phyloP scores from a whole-genome alignment of 2,888 invertebrate species.

The Dugesia japonica region DNA sequence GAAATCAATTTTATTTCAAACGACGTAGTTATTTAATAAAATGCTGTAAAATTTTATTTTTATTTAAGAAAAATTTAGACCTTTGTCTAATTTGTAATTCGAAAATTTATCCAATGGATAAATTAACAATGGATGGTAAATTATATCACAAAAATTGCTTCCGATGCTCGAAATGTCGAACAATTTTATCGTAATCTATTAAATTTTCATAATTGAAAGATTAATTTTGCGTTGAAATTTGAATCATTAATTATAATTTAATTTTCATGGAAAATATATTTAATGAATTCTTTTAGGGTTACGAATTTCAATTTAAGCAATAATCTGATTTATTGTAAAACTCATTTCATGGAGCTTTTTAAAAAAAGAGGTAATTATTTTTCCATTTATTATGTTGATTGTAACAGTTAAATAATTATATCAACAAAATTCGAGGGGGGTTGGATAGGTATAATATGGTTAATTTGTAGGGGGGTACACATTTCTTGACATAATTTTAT shows the following conservation, averaged over 20 bases:
- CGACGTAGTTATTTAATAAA: neutral
- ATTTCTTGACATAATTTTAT: too few species aligned
- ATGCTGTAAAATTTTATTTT: neutral
- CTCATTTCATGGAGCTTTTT: neutral
- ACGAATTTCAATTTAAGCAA: neutral
- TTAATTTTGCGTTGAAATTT: too few species aligned
- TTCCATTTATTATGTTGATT: too few species aligned
- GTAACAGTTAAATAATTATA: too few species aligned
- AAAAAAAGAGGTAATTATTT: neutral
- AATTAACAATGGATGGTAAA: neutral
- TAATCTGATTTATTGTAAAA: neutral
- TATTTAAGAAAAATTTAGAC: neutral
- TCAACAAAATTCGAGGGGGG: too few species aligned
- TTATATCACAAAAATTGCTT: neutral
- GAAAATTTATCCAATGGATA: constrained; percentile 6
- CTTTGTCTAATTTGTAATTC: neutral
- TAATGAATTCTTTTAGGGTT: neutral
- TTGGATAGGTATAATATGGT: too few species aligned
- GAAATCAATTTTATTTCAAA: neutral
- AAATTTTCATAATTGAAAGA: too few species aligned
- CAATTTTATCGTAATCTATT: neutral
- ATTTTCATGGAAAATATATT: neutral
- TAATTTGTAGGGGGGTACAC: too few species aligned
- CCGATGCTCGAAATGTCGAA: neutral
- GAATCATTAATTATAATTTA: too few species aligned